Conservation (phyloP, 2,113 vertebrate genomes). For the Aramus guarauna region DNA sequence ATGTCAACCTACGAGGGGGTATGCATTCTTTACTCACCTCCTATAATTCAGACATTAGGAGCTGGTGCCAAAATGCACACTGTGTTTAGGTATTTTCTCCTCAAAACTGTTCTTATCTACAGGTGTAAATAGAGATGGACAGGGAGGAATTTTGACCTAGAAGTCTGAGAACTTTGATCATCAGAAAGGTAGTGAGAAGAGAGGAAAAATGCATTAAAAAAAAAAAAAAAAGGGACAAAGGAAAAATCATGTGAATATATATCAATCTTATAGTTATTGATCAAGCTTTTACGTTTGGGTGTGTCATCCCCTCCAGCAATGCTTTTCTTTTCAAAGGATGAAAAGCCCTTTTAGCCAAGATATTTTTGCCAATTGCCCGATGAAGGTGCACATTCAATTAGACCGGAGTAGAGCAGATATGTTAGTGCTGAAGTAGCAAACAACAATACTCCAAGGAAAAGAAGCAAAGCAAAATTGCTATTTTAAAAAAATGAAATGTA, state of each 20-base stretch:
- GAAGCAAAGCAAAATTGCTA: not conserved
- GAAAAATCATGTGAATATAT: not conserved
- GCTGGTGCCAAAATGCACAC: not conserved
- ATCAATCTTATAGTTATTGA: not conserved
- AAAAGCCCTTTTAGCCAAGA: not conserved
- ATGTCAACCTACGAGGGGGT: not conserved
- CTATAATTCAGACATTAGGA: not conserved
- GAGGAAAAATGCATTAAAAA: not conserved
- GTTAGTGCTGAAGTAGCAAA: not conserved
- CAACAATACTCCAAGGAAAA: not conserved
- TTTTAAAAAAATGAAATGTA: not conserved
- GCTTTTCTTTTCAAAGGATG: not conserved
- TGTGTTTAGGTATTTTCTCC: not conserved
- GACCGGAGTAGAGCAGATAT: not conserved
- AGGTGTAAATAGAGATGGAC: not conserved
- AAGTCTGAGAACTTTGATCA: not conserved
- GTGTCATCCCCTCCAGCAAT: not conserved
- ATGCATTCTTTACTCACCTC: not conserved
- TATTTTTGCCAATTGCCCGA: not conserved
- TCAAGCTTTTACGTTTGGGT: not conserved
- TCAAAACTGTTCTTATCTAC: not conserved
- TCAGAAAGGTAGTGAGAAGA: not conserved
- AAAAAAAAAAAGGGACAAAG: not conserved
- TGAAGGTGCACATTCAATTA: not conserved
- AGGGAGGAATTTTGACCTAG: not conserved